Percentiles rank a stretch among this genome's conserved stretches.
These are phyloP conservation scores for Apodemia zela DNA, from an alignment of 2,888 invertebrate species.

Conservation along the genomic window DNA sequence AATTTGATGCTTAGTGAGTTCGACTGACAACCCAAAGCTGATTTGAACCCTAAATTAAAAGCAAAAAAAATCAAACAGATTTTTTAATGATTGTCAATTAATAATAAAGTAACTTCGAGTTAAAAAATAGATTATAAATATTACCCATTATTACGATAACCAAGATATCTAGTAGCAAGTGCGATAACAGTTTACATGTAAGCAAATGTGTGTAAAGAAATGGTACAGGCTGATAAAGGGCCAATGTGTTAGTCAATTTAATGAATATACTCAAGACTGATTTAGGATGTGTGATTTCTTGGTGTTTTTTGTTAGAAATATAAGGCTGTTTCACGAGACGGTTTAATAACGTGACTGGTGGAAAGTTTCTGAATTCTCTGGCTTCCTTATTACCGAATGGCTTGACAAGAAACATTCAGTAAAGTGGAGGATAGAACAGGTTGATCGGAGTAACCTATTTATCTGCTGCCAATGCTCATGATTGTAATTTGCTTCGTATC, in stretches of 20 bases:
- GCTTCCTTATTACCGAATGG: background rate
- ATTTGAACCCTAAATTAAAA: too few relatives aligned
- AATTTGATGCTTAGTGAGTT: too few relatives aligned
- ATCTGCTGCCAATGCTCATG: background rate
- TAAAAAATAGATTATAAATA: too few relatives aligned
- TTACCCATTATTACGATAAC: too few relatives aligned
- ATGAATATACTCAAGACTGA: conserved; percentile 70
- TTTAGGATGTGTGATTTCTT: conserved; percentile 46
- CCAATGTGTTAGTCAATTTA: conserved; percentile 65
- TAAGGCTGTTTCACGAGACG: background rate
- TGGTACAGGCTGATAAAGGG: conserved; percentile 1
- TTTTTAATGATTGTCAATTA: too few relatives aligned
- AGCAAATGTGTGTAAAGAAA: background rate
- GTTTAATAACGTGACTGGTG: background rate
- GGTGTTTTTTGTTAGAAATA: conserved; percentile 28
- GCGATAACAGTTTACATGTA: background rate
- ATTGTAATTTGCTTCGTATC: too few relatives aligned
- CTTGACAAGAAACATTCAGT: background rate
- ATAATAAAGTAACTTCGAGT: too few relatives aligned
- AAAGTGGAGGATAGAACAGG: background rate
- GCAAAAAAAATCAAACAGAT: too few relatives aligned
- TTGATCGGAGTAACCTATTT: background rate
- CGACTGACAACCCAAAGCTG: too few relatives aligned
- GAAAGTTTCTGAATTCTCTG: background rate
- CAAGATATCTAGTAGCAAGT: too few relatives aligned